Evolutionary conservation across 1,140 invertebrate species (phyloP).

Genomic region (Apis florea): DNA sequence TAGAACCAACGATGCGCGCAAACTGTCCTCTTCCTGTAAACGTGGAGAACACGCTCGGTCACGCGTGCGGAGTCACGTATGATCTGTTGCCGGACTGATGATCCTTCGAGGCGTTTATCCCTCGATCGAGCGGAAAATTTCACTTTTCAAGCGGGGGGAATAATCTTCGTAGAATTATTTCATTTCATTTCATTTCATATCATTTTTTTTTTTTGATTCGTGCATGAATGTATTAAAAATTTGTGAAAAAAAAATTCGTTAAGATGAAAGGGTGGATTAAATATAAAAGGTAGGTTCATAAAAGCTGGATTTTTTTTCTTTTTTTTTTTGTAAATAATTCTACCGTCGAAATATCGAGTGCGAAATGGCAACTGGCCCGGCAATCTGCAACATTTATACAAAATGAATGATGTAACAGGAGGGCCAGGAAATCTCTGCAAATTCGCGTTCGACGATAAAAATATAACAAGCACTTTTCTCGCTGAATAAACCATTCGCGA

Average conservation of each 20-base stretch:
- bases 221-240: no score
- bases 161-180: not conserved
- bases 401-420: conserved; percentile 15
- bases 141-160: not conserved
- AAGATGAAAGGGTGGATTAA: no score
- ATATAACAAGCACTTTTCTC: conserved; percentile 13
- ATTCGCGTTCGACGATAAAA: not conserved
- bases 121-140: not conserved
- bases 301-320: not conserved
- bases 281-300: not conserved
- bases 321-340: not conserved
- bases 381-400: not conserved
- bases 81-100: conserved; percentile 41
- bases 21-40: not conserved
- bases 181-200: no score
- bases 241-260: not conserved
- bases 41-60: conserved; percentile 2
- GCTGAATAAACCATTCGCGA: conserved; percentile 4
- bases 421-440: not conserved
- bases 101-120: not conserved
- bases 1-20: conserved; percentile 8
- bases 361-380: not conserved
- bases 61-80: conserved; percentile 31
- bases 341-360: not conserved
- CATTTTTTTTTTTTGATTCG: no score